Percentiles rank a stretch among this genome's conserved stretches.
Conservation (phyloP, 2,888 invertebrate species). For the Mantis religiosa region DNA sequence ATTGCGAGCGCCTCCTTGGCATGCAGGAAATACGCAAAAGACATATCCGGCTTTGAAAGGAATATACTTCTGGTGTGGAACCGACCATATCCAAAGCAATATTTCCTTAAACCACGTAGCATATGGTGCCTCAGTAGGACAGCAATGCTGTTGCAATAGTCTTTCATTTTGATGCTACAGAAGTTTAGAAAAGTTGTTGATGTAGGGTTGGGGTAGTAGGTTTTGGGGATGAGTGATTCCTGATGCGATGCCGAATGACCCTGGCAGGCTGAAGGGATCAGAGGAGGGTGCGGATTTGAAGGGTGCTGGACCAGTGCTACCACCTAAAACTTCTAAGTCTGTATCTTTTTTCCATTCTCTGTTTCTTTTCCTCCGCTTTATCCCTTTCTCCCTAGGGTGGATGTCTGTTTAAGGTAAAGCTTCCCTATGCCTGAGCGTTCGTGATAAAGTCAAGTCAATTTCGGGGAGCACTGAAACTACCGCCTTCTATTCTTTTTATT, state of each 20-base stretch:
- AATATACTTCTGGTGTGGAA: background rate
- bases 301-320: background rate
- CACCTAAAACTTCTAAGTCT: background rate
- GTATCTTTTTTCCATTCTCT: background rate
- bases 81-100: background rate
- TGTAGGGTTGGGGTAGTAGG: background rate
- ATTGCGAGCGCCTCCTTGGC: background rate
- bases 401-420: background rate
- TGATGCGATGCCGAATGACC: background rate
- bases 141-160: background rate
- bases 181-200: background rate
- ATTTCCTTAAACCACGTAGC: background rate
- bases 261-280: background rate
- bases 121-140: background rate
- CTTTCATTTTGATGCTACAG: background rate
- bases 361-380: background rate
- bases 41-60: background rate
- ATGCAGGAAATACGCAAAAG: background rate
- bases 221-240: background rate
- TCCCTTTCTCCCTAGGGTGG: background rate
- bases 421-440: constrained; percentile 1
- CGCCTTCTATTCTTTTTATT: background rate
- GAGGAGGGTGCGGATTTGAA: background rate
- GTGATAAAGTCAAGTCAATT: constrained; percentile 21
- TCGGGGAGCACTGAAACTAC: background rate